Conservation (phyloP, 1,140 invertebrate species). For the Zeugodacus cucurbitae region DNA sequence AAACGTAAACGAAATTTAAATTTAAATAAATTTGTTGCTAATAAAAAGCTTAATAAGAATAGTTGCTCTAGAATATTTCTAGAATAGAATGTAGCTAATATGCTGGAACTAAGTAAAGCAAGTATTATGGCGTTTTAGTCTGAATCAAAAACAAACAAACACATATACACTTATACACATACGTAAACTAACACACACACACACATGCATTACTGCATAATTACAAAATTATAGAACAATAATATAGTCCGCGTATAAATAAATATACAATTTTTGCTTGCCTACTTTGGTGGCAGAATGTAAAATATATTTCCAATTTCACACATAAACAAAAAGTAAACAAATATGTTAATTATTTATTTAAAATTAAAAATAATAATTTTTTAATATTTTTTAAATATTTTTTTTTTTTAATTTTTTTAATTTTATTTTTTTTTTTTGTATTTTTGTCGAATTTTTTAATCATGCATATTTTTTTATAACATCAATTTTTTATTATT, state of each 20-base stretch:
- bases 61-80: constrained; percentile 64
- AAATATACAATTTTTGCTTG: not conserved
- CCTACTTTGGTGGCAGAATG: too few species aligned
- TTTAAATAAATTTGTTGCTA: constrained; percentile 40
- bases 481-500: too few species aligned
- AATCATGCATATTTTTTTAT: too few species aligned
- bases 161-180: not conserved
- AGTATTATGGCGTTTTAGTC: constrained; percentile 66
- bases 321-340: too few species aligned
- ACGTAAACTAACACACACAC: constrained; percentile 24
- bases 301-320: too few species aligned
- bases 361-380: too few species aligned
- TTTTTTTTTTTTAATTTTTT: not conserved
- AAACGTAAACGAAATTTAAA: not conserved
- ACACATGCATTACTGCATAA: constrained; percentile 26
- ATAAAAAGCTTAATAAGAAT: constrained; percentile 28
- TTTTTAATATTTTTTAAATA: too few species aligned
- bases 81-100: constrained; percentile 66
- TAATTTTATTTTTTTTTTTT: not conserved
- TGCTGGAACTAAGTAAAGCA: constrained; percentile 66
- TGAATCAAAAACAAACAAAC: constrained; percentile 42
- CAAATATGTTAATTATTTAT: too few species aligned
- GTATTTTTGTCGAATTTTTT: too few species aligned
- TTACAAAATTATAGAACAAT: constrained; percentile 1
- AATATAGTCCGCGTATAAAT: not conserved